Evolutionary conservation across 2,113 vertebrate genomes (phyloP).

Genomic region (Zeus faber): DNA sequence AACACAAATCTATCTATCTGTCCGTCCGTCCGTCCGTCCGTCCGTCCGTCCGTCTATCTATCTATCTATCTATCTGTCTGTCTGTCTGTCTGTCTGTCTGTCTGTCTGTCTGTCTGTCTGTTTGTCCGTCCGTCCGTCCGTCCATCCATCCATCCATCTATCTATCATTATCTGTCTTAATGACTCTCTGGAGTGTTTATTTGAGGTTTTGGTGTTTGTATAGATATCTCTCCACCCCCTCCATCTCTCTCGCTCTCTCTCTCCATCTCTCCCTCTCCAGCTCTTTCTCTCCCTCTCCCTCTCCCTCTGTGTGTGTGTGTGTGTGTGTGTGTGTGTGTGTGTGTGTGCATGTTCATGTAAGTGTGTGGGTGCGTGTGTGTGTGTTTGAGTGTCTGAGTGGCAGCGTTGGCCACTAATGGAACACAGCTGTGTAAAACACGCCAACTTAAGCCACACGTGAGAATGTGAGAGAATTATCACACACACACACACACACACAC

Average conservation of each 20-base stretch:
- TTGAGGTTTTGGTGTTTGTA: neutral
- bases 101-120: no score
- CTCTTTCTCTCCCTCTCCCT: constrained; percentile 2
- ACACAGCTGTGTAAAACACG: constrained; percentile 63
- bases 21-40: neutral
- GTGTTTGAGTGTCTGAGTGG: constrained; percentile 34
- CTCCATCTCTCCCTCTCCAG: neutral
- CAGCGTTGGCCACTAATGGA: constrained; percentile 67
- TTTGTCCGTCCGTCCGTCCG: no score
- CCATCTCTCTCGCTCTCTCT: neutral
- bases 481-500: constrained; percentile 8
- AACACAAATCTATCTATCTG: constrained; percentile 14
- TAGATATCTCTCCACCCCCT: no score
- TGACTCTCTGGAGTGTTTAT: constrained; percentile 11
- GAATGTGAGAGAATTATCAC: constrained; percentile 43
- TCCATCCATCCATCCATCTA: neutral
- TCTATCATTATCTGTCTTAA: neutral
- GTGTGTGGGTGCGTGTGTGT: constrained; percentile 2
- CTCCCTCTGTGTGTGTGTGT: constrained; percentile 13
- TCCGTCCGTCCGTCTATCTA: neutral
- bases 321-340: constrained; percentile 6
- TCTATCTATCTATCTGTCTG: constrained; percentile 1
- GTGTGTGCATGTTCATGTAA: constrained; percentile 10
- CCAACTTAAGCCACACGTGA: constrained; percentile 57
- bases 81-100: neutral